Conservation (phyloP, 2,888 invertebrate genomes). For the Heliconius sara region DNA sequence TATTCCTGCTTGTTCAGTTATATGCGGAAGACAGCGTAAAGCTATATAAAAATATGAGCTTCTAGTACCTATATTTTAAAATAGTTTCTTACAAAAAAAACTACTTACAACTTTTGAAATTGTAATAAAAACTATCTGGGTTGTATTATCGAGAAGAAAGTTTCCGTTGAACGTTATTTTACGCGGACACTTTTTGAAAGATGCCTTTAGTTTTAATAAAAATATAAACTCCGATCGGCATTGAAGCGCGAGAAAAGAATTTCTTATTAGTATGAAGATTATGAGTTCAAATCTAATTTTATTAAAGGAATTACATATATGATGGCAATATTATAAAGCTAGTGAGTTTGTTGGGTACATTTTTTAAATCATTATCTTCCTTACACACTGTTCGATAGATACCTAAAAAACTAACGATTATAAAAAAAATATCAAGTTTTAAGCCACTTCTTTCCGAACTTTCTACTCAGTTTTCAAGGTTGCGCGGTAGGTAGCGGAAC, state of each 20-base stretch:
- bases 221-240: no score
- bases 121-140: neutral
- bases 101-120: neutral
- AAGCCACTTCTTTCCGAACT: no score
- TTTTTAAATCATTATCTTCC: no score
- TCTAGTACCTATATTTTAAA: no score
- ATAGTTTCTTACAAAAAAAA: neutral
- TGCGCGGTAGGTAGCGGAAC: no score
- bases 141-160: neutral
- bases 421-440: no score
- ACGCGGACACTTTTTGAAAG: neutral
- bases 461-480: no score
- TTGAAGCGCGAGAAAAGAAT: neutral
- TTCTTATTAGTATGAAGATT: neutral
- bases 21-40: neutral
- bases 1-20: neutral
- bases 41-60: neutral
- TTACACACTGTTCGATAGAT: no score
- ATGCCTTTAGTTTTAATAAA: neutral
- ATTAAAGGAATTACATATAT: no score
- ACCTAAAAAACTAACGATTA: no score
- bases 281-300: neutral
- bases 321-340: no score
- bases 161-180: neutral
- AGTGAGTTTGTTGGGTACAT: no score